A percentile compares a stretch with the other conserved stretches of the same genome.
Evolutionary conservation across 92 coral and sea anemone genomes (phyloP).

Genomic region (Plumapathes pennacea): DNA sequence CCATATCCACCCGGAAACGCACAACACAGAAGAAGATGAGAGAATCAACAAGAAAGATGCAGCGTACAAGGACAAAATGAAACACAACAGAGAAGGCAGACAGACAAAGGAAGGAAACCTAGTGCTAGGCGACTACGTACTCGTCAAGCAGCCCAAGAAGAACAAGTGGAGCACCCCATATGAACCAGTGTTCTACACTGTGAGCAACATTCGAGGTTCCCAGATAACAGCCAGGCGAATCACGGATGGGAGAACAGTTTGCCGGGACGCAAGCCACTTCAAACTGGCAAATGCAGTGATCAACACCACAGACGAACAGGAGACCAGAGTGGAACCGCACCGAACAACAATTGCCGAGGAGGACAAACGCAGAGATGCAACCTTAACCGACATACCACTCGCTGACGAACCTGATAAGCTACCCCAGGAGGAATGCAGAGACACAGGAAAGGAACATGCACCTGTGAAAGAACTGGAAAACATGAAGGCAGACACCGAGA

Average conservation of each 20-base stretch:
- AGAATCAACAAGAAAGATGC: conserved; percentile 30
- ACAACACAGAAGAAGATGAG: conserved; percentile 14
- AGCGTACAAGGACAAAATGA: conserved; percentile 44
- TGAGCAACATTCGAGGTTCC: conserved; percentile 23
- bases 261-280: conserved; percentile 43
- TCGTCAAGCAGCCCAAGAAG: conserved; percentile 21
- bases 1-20: conserved; percentile 21
- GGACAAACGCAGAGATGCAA: no score
- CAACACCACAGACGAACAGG: conserved; percentile 41
- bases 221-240: conserved; percentile 35
- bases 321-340: conserved; percentile 10
- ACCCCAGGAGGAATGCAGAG: no score
- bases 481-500: no score
- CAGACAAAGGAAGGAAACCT: conserved; percentile 5
- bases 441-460: no score
- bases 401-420: no score
- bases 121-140: conserved; percentile 28
- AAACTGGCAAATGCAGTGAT: conserved; percentile 39
- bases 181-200: conserved; percentile 16
- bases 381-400: no score
- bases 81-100: conserved; percentile 13
- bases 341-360: no score
- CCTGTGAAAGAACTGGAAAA: no score
- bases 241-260: conserved; percentile 31
- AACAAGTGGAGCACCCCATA: conserved; percentile 31